Base-by-base conservation (phyloP, 1,140 invertebrate species). In the Lepidurus apus region DNA sequence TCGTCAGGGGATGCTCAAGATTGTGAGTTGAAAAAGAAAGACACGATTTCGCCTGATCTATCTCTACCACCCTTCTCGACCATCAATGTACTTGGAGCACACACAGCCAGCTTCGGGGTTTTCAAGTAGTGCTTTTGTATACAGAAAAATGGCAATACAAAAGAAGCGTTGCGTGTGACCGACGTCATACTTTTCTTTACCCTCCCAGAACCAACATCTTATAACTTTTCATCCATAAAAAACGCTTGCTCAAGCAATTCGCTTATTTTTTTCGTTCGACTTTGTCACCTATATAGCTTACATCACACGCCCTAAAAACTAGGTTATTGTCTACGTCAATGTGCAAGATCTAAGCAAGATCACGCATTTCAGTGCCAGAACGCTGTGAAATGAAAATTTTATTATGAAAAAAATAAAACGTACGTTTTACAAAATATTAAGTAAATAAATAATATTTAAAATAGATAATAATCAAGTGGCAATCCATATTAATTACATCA, bases 21-120 rank as follows among this genome's bases (percentile, higher is more conserved):
- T 21, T n/a, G 53, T n/a, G 53, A 65, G 53, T 65, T 65, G 53
- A 65, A 65, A 47, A 65, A 65, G 53, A 65, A 65, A 65, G 13
- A 21, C 53, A 65, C 53, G 53, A 65, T 65, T 65, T 65, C 21
- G 53, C 53, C 53, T 65, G 53, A 65, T 65, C 53, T 65, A 65
- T 65, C 53, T 65, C 53, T 65, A 65, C 17, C 53, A 65, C 53
- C 53, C 21, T 65, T 65, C 21, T 65, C 53, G 17, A 21, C 53
- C 53, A 65, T 65, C 53, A 65, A 65, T 65, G 21, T 21, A 65
- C 53, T 65, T 65, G 17, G 21, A 65, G 53, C 53, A 65, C 53
- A 34, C 34, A 65, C n/a, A 65, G 53, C 53, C 13, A 65, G 53
- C 53, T 65, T 34, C n/a, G 53, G 53, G 53, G 21, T 65, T 65